Percentiles rank a stretch among this genome's conserved stretches.
Evolutionary conservation across 2,113 vertebrate species (phyloP).

Genomic region (Falcunculus frontatus): DNA sequence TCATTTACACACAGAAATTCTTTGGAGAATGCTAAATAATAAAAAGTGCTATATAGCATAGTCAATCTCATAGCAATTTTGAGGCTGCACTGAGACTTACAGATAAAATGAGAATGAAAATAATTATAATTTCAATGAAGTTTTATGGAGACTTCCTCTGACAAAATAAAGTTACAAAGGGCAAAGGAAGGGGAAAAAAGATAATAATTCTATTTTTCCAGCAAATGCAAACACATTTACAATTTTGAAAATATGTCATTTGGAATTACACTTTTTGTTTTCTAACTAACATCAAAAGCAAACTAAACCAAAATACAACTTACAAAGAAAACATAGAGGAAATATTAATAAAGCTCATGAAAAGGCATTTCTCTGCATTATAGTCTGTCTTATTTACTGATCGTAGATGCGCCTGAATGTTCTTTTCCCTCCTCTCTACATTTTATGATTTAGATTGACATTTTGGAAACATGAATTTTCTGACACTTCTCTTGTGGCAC

Average conservation of each 20-base stretch:
- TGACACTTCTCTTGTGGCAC: not conserved
- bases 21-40: not conserved
- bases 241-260: not conserved
- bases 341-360: not conserved
- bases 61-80: not conserved
- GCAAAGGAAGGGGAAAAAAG: not conserved
- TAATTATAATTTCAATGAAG: not conserved
- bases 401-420: not conserved
- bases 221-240: not conserved
- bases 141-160: not conserved
- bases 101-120: not conserved
- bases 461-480: not conserved
- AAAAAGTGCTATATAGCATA: not conserved
- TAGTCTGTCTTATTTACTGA: not conserved
- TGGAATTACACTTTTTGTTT: not conserved
- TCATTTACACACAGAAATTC: not conserved
- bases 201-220: not conserved
- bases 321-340: not conserved
- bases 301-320: not conserved
- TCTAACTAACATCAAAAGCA: not conserved
- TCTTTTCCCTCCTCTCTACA: not conserved
- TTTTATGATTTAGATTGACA: not conserved
- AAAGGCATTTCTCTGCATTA: not conserved
- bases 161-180: not conserved
- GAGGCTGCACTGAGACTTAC: not conserved